Conservation (phyloP, 2,113 vertebrate genomes). For the Electrona antarctica region DNA sequence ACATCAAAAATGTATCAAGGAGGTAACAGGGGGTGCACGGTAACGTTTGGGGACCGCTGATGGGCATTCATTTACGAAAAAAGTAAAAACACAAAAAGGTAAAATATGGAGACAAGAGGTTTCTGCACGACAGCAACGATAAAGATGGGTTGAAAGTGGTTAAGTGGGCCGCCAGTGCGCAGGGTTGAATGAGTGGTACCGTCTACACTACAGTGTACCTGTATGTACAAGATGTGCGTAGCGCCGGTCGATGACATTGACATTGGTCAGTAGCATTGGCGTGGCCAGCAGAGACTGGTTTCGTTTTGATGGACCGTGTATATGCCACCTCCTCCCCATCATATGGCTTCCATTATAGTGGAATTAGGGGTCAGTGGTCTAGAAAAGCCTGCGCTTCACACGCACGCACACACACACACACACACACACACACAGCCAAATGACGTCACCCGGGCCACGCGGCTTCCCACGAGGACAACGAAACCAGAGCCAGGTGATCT, state of each 20-base stretch:
- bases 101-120: no score
- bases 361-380: slow-evolving; percentile 69
- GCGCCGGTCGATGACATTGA: slow-evolving; percentile 7
- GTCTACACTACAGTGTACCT: no score
- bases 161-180: slow-evolving; percentile 47
- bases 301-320: slow-evolving; percentile 41
- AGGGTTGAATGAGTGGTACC: slow-evolving; percentile 28
- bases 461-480: slow-evolving; percentile 46
- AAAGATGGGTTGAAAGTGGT: not conserved
- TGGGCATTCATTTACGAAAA: not conserved
- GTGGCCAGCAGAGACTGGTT: slow-evolving; percentile 5
- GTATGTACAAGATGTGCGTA: slow-evolving; percentile 40
- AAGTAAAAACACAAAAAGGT: slow-evolving; percentile 38
- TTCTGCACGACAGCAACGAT: no score
- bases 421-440: slow-evolving; percentile 41
- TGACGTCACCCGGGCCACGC: slow-evolving; percentile 62
- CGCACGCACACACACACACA: no score
- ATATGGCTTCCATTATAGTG: slow-evolving; percentile 80
- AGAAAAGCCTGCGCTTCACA: slow-evolving; percentile 32
- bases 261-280: slow-evolving; percentile 14
- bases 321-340: slow-evolving; percentile 45
- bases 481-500: slow-evolving; percentile 47
- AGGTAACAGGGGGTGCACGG: no score
- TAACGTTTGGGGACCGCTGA: no score
- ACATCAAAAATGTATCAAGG: no score